phyloP scores from a whole-genome alignment of 2,797 vertebrate species.

The Periophthalmus magnuspinnatus region DNA sequence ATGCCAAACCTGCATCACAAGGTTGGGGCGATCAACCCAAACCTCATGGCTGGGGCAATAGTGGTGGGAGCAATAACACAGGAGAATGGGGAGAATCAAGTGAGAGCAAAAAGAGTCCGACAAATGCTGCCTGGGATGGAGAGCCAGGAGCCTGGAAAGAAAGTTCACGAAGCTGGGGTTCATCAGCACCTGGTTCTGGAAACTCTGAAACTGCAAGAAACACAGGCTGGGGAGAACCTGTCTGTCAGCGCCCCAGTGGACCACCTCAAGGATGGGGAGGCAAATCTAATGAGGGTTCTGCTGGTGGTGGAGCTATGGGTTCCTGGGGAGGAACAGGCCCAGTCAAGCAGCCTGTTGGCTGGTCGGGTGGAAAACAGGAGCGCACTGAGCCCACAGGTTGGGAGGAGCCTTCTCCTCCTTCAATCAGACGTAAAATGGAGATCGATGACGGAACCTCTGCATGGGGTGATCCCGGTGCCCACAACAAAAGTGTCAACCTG shows the following conservation, averaged over 20 bases:
- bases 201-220: conserved; percentile 69
- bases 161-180: conserved; percentile 77
- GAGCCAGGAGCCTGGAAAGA: conserved; percentile 87
- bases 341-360: conserved; percentile 79
- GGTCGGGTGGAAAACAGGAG: conserved; percentile 69
- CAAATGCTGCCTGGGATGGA: conserved; percentile 84
- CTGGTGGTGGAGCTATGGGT: conserved; percentile 63
- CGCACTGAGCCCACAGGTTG: conserved; percentile 83
- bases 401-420: conserved; percentile 96
- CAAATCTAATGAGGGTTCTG: conserved; percentile 86
- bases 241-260: conserved; percentile 82
- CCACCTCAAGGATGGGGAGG: conserved; percentile 79
- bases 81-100: conserved; percentile 86
- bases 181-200: conserved; percentile 72
- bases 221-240: conserved; percentile 81
- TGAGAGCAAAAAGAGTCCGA: conserved; percentile 88
- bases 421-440: conserved; percentile 95
- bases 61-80: conserved; percentile 78
- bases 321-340: conserved; percentile 83
- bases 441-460: conserved; percentile 97
- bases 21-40: conserved; percentile 92
- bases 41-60: conserved; percentile 85
- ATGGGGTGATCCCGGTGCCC: conserved; percentile 93
- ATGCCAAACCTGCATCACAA: conserved; percentile 83
- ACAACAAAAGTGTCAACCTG: conserved; percentile 94